phyloP scores from a whole-genome alignment of 2,797 vertebrate genomes.

The Thamnophis elegans region DNA sequence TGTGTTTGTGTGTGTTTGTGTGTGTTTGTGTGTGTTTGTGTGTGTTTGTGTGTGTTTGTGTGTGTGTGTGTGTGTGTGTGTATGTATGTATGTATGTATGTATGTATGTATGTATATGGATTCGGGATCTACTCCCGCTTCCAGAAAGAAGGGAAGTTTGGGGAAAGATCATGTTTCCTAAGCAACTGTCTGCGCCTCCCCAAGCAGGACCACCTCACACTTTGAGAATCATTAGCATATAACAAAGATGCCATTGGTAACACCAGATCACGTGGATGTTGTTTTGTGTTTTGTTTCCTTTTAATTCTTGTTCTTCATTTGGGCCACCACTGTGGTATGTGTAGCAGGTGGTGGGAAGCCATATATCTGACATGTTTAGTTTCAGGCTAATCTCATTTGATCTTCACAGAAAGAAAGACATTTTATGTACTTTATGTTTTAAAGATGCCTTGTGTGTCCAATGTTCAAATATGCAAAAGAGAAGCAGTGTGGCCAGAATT shows the following conservation, averaged over 20 bases:
- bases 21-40: too few relatives aligned
- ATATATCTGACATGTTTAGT: conserved; percentile 51
- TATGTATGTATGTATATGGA: not conserved
- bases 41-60: too few relatives aligned
- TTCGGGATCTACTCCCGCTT: not conserved
- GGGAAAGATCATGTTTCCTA: not conserved
- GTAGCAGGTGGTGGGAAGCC: conserved; percentile 55
- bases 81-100: too few relatives aligned
- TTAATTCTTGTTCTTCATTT: conserved; percentile 26
- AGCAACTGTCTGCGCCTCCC: not conserved
- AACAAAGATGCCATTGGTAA: conserved; percentile 13
- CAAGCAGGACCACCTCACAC: not conserved
- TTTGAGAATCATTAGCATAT: conserved; percentile 10
- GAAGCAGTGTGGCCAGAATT: not conserved
- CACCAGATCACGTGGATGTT: conserved; percentile 14
- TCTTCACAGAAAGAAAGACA: conserved; percentile 48
- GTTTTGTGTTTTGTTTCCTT: conserved; percentile 28
- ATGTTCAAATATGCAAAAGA: conserved; percentile 44
- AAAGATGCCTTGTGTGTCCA: conserved; percentile 38
- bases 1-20: too few relatives aligned
- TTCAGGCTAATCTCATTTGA: conserved; percentile 55
- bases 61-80: too few relatives aligned
- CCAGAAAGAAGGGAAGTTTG: not conserved
- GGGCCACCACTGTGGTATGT: conserved; percentile 42
- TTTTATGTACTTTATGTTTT: conserved; percentile 50